Evolutionary conservation across 2,888 invertebrate genomes (phyloP).

Genomic region (Vesta saturnalis): DNA sequence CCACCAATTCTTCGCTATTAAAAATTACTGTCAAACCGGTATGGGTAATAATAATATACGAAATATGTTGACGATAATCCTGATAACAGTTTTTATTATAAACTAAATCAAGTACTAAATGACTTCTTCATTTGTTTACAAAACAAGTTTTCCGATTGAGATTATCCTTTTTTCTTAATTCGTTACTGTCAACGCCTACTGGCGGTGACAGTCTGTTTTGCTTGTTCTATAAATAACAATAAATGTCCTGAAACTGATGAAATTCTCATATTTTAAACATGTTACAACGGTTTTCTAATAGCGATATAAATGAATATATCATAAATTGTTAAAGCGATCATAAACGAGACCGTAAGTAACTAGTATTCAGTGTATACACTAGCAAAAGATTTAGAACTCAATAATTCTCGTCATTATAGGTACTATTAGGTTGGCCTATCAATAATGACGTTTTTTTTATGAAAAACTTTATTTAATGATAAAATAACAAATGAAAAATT

Average conservation of each 20-base stretch:
- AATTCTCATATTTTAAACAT: background rate
- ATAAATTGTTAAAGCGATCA: conserved; percentile 3
- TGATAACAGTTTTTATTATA: conserved; percentile 5
- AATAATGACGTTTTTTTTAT: too few relatives aligned
- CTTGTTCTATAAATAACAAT: conserved; percentile 6
- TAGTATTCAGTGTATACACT: background rate
- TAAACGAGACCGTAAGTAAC: conserved; percentile 13
- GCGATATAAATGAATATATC: conserved; percentile 4
- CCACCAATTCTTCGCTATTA: too few relatives aligned
- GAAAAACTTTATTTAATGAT: too few relatives aligned
- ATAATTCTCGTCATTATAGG: conserved; percentile 9
- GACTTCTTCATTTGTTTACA: conserved; percentile 3
- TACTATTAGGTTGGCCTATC: too few relatives aligned
- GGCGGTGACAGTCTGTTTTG: conserved; percentile 8
- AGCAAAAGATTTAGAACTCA: conserved; percentile 6
- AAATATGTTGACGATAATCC: background rate
- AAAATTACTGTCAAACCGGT: too few relatives aligned
- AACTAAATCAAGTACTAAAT: conserved; percentile 7
- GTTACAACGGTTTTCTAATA: conserved; percentile 4
- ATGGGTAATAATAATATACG: too few relatives aligned
- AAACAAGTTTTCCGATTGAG: background rate
- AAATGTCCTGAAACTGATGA: background rate
- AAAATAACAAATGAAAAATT: too few relatives aligned
- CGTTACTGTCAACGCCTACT: background rate
- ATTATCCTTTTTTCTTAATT: too few relatives aligned